phyloP scores from a whole-genome alignment of 2,113 vertebrate species.

The Pituophis catenifer region DNA sequence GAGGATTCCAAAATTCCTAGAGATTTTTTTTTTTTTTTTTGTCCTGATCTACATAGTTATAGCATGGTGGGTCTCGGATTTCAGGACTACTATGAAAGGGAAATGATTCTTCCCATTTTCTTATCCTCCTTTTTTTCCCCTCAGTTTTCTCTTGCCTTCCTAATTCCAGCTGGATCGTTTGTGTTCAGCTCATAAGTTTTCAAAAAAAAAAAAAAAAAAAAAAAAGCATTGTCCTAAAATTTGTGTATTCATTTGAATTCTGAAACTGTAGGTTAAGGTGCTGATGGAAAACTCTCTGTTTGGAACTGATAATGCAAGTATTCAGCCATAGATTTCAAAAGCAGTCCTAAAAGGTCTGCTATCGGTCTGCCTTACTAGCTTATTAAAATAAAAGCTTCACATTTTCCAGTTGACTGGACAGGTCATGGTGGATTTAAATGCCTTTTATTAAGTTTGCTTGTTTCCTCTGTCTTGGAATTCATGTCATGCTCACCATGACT shows the following conservation, averaged over 20 bases:
- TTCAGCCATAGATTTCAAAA: neutral
- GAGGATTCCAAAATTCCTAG: neutral
- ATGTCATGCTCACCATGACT: neutral
- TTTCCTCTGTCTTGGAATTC: neutral
- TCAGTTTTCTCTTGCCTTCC: neutral
- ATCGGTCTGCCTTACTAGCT: neutral
- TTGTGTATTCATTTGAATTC: neutral
- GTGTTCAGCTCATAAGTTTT: neutral
- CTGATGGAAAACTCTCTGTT: neutral
- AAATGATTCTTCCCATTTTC: neutral
- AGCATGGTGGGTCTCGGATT: neutral
- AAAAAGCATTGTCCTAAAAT: neutral
- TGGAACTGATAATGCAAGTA: neutral
- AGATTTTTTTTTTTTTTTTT: neutral
- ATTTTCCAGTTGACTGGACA: constrained; percentile 4
- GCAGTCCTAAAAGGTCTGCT: neutral
- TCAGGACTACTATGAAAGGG: neutral
- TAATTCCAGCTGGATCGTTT: neutral
- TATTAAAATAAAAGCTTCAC: neutral
- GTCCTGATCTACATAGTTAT: neutral
- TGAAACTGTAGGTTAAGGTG: neutral
- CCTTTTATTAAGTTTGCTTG: neutral
- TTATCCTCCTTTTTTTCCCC: neutral
- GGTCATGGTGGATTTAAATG: neutral
- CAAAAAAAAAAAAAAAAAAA: neutral